A percentile compares a stretch with the other conserved stretches of the same genome.
Evolutionary conservation across 2,888 invertebrate species (phyloP).

Genomic region (Lasioglossum leucozonium): DNA sequence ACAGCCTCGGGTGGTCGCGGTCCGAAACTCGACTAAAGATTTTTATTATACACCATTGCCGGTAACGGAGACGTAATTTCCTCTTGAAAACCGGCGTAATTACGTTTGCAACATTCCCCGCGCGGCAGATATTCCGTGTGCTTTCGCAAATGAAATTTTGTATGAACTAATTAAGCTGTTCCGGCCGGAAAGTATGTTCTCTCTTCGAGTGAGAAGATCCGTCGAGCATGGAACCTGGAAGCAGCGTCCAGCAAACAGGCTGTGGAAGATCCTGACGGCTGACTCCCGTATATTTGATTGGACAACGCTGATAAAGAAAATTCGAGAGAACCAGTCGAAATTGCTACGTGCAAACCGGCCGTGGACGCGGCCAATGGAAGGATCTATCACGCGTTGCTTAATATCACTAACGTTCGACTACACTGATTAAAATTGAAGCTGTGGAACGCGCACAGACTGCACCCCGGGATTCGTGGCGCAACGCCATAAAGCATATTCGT

Average conservation of each 20-base stretch:
- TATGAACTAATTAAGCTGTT: neutral
- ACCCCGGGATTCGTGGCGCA: slow-evolving; percentile 18
- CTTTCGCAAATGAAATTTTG: neutral
- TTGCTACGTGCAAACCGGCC: no score
- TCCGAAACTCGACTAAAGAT: neutral
- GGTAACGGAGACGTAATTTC: neutral
- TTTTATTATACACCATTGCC: neutral
- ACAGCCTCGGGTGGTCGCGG: neutral
- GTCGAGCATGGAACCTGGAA: neutral
- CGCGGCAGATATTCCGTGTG: neutral
- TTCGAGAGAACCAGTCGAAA: neutral
- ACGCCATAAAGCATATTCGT: slow-evolving; percentile 43
- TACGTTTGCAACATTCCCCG: neutral
- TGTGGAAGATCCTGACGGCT: neutral
- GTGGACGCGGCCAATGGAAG: neutral
- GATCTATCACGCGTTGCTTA: neutral
- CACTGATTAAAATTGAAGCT: slow-evolving; percentile 30
- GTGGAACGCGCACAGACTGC: neutral
- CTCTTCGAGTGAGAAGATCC: neutral
- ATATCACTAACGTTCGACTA: slow-evolving; percentile 6
- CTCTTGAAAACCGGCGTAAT: neutral
- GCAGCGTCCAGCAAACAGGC: no score
- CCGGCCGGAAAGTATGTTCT: neutral
- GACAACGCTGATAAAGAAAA: neutral
- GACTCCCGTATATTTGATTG: neutral